Base-by-base conservation (phyloP, 2,797 vertebrate species). In the Sardinella longiceps region DNA sequence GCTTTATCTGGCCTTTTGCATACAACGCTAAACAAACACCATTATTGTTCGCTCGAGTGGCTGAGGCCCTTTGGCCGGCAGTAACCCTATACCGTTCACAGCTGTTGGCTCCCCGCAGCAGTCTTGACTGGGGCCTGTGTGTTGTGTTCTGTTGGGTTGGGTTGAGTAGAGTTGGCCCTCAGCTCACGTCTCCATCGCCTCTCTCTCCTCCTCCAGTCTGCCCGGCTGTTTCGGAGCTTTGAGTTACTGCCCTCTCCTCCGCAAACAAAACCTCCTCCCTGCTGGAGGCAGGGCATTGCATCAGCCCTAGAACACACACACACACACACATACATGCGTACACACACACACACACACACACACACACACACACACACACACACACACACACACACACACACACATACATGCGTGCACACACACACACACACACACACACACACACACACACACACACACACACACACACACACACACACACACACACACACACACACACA, bases 1-100 rank as follows among this genome's bases (percentile, higher is more conserved):
- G 80, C 70, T 85, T 89, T 84, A 89, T 89, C 87, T 74, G 33
- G 30, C 80, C 39, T 63, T 74, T 46, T 20, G 50, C 88, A 89
- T 18, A 18, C 80, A 77, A 46, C 30, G 80, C 83, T 82, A 84
- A 87, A 83, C 56, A 84, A 87, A 82, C 80, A 81, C 12, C 14
- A 2, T 45, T 10, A 85, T 86, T 87, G 84, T 85, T 81, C 6
- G 4, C 18, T 14, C 14, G 84, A 81, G 80, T 84, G 53, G 80
- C 39, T 70, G 11, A n/a, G 82, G 58, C n/a, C 15, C 70, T 33
- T 77, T 37, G 15, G 33, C 70, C 70, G 18, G 5, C 37, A 23
- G 70, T 77, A 77, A 77, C 37, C 70, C 37, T 77, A 43, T 9
- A 11, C 70, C 37, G 14, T 23, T 77, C 70, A 77, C 70, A 77